A percentile compares a stretch with the other conserved stretches of the same genome.
Conservation (phyloP, 2,888 invertebrate species). For the Erebia palarica region DNA sequence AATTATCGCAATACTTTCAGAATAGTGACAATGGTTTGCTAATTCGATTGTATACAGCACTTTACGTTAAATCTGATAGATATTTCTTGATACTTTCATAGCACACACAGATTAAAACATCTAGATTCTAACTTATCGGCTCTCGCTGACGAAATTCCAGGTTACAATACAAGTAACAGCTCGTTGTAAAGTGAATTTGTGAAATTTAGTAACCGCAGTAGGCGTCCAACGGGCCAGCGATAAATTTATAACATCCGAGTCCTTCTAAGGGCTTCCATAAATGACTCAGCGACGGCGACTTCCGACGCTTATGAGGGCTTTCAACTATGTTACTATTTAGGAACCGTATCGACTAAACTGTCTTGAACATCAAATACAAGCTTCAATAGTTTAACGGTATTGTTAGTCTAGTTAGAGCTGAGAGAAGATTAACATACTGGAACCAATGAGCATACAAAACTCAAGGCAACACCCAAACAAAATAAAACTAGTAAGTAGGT, state of each 20-base stretch:
- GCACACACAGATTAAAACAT: too few relatives aligned
- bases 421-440: too few relatives aligned
- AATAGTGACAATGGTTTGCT: too few relatives aligned
- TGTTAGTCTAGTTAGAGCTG: too few relatives aligned
- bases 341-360: background rate
- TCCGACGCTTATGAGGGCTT: slow-evolving; percentile 2
- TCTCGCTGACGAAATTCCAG: background rate
- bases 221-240: background rate
- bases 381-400: too few relatives aligned
- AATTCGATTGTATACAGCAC: too few relatives aligned
- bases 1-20: too few relatives aligned
- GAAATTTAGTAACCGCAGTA: slow-evolving; percentile 17
- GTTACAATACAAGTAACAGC: background rate
- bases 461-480: too few relatives aligned
- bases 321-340: slow-evolving; percentile 5
- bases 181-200: slow-evolving; percentile 8
- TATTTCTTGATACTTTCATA: too few relatives aligned
- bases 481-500: too few relatives aligned
- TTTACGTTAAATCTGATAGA: too few relatives aligned
- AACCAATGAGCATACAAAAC: too few relatives aligned
- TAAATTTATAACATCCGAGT: slow-evolving; percentile 22
- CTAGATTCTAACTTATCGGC: background rate
- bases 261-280: slow-evolving; percentile 17
- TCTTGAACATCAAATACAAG: background rate
- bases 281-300: slow-evolving; percentile 9